phyloP scores from a whole-genome alignment of 2,797 vertebrate species.

The Tauraco hartlaubi region DNA sequence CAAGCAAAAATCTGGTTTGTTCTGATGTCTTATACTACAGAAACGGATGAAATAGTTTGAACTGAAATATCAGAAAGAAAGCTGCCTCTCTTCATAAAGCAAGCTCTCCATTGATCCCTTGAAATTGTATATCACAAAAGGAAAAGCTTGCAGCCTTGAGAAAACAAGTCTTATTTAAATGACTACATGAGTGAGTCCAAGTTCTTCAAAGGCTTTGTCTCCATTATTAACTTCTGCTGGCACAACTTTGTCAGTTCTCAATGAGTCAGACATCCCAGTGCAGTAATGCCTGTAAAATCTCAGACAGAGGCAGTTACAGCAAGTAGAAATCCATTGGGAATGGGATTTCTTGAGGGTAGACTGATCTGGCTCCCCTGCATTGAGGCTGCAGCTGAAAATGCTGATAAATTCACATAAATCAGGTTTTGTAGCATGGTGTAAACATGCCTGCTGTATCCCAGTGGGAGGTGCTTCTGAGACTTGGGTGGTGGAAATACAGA shows the following conservation, averaged over 20 bases:
- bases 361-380: not conserved
- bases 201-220: not conserved
- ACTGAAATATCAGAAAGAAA: conserved; percentile 27
- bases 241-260: not conserved
- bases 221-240: not conserved
- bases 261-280: not conserved
- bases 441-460: not conserved
- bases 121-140: conserved; percentile 29
- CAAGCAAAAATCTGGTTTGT: conserved; percentile 35
- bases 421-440: not conserved
- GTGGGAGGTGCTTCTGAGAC: not conserved
- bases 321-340: not conserved
- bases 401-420: not conserved
- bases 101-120: not conserved
- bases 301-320: not conserved
- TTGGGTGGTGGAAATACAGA: not conserved
- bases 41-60: not conserved
- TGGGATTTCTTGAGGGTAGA: not conserved
- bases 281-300: not conserved
- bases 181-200: not conserved
- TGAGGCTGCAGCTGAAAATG: not conserved
- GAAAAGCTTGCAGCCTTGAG: conserved; percentile 20
- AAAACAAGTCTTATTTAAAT: not conserved
- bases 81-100: not conserved
- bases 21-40: not conserved